Base-by-base conservation (phyloP, 2,113 vertebrate genomes). In the Lates calcarifer region DNA sequence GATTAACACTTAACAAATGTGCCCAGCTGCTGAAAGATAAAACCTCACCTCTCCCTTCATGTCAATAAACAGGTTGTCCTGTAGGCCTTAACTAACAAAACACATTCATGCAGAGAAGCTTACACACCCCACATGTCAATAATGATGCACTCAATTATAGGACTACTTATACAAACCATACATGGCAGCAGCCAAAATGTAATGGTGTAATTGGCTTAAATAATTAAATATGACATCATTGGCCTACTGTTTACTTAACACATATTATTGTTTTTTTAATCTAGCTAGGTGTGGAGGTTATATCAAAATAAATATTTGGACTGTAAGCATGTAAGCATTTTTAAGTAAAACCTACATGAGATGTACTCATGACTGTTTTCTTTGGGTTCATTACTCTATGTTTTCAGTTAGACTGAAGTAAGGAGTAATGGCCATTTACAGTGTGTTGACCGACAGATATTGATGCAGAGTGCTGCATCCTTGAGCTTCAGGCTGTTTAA, bases 101-200 rank as follows among this genome's bases (percentile, higher is more conserved):
- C 67, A 73, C 0, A 3, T 15, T 69, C 35, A 55, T 20, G 47
- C 60, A 71, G 26, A 71, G 39, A 81, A 31, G 22, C 63, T 66
- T 24, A 58, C 79, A 87, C 88, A 69, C 88, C 86, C 91, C 18
- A 8, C 29, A 43, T 77, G 76, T 89, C 86, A 90, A 90, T 85
- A 86, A 64, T 5, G n/a, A 66, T 62, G 45, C 15, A 11, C 68
- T 68, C 61, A 67, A 79, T 53, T 43, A 33, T 9, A 67, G 33
- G 29, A 66, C 14, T 39, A 26, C 56, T 79, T 47, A 64, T 26
- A 74, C 68, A 55, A 66, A 35, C 11, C 47, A n/a, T 18, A 17
- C 22, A 35, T 45, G 43, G 17, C 28, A 68, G 29, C 7, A 58
- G 17, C 14, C 68, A 18, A 41, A 26, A 17, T 47, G 2, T 37